phyloP scores from a whole-genome alignment of 1,140 invertebrate genomes.

The Drosophila elegans region DNA sequence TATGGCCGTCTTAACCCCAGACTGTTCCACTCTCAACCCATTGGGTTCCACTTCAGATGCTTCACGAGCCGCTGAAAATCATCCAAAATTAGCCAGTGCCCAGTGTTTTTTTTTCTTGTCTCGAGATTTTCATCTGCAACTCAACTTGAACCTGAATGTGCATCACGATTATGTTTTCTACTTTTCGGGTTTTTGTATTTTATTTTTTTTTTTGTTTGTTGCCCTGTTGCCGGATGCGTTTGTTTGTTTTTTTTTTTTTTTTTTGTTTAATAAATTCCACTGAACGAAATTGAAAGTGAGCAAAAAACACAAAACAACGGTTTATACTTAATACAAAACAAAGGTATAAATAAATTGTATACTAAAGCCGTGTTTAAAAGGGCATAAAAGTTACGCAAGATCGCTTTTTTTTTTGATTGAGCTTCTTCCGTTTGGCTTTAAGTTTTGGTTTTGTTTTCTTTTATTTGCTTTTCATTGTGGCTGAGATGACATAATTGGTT shows the following conservation, averaged over 20 bases:
- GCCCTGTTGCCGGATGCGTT: conserved; percentile 35
- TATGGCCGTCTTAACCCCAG: conserved; percentile 13
- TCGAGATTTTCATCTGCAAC: conserved; percentile 23
- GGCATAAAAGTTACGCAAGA: conserved; percentile 45
- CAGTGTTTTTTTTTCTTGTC: conserved; percentile 6
- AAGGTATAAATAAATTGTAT: conserved; percentile 44
- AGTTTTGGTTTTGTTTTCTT: conserved; percentile 8
- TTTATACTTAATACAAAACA: conserved; percentile 20
- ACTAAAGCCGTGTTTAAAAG: conserved; percentile 54
- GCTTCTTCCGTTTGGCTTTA: conserved; percentile 36
- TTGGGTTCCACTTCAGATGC: background rate
- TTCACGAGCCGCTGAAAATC: conserved; percentile 13
- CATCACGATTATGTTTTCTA: conserved; percentile 36
- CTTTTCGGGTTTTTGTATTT: conserved; percentile 4
- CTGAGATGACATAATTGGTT: conserved; percentile 62
- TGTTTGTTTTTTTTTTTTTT: conserved; percentile 1
- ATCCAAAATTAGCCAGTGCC: conserved; percentile 43
- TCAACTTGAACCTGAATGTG: conserved; percentile 51
- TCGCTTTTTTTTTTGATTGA: conserved; percentile 23
- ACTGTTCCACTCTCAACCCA: background rate
- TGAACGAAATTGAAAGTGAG: conserved; percentile 48
- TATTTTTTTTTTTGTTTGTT: conserved; percentile 1
- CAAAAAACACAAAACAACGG: conserved; percentile 10
- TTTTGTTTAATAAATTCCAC: conserved; percentile 34
- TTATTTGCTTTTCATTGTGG: conserved; percentile 36